Base-by-base conservation (phyloP, 2,113 vertebrate genomes). In the Pimephales promelas region DNA sequence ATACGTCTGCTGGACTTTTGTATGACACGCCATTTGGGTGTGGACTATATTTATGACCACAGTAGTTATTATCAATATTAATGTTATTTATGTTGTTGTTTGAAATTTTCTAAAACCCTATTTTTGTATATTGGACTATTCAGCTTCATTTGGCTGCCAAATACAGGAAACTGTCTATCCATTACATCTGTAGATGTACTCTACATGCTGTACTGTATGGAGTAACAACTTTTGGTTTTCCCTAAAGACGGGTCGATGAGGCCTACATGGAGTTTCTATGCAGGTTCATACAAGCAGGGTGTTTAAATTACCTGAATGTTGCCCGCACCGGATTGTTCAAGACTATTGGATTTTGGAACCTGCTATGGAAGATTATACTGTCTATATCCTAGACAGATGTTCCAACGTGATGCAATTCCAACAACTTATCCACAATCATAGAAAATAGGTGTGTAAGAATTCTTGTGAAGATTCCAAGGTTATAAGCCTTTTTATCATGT, bases 141-240 rank as follows among this genome's bases (percentile, higher is more conserved):
- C 90, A 89, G 87, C 90, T 90, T 81, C 59, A 88, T 54, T 75
- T 70, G 82, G 91, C 92, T 91, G 93, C 93, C 93, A 94, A 95
- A 94, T 86, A 90, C 87, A 84, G 84, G 49, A 57, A 80, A 83
- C 83, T 61, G 79, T 88, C 79, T 73, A 84, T 83, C 74, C 22
- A 49, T 66, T 64, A 86, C 80, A 52, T 75, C 74, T 59, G 61
- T 54, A 59, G 88, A 86, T 85, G 82, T 85, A 81, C 71, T 83
- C 81, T 82, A 79, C 79, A 52, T 54, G 61, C 57, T 64, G 56
- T 64, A 54, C 71, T 76, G 56, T 76, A 83, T 75, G 52, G 57
- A 79, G 57, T 64, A 79, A 79, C n/a, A 56, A 66, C 52, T 43
- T 68, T 49, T 66, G 24, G 24, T 47, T 56, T 45, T 74, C 71